Base-by-base conservation (phyloP, 2,797 vertebrate genomes). In the Acipenser transmontanus region DNA sequence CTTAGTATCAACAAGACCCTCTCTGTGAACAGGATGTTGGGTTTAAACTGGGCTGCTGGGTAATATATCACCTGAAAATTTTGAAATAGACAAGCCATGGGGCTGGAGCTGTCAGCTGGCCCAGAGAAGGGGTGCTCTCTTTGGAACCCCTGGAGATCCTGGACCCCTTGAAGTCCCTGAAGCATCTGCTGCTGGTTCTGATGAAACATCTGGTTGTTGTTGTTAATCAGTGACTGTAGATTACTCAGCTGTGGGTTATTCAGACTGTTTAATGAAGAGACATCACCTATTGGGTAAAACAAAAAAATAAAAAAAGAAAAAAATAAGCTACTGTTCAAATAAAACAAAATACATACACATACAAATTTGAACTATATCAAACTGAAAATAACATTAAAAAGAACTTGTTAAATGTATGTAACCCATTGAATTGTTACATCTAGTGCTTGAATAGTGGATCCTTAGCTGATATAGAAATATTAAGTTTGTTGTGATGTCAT, bases 51-150 rank as follows among this genome's bases (percentile, higher is more conserved):
- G 2, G n/a, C 51, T 54, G 51, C 8, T 50, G 60, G 17, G 48
- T 71, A 67, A 71, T 14, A 67, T 49, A 69, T 68, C 84, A 99
- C 96, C 95, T 98, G 96, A 83, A 97, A 98, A 78, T 93, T 96
- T 79, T 95, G 96, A 86, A 97, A 98, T 72, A 96, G 88, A 85
- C 93, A 97, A 54, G 93, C 88, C 94, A 98, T 91, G 77, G 93
- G 91, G 83, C 91, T 89, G 52, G 85, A 78, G 78, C 72, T 92
- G 83, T 80, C 83, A 71, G 93, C 86, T 64, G 92, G 76, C 56
- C 93, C 83, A 59, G 92, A 69, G 73, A 86, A 88, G 71, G 81
- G 75, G 74, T 88, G 89, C 72, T 93, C 94, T 67, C 90, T 89
- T 81, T 91, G 94, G 85, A 94, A 95, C 74, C 85, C 82, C 47